Conservation (phyloP, 2,113 vertebrate genomes). For the Gallinago media region DNA sequence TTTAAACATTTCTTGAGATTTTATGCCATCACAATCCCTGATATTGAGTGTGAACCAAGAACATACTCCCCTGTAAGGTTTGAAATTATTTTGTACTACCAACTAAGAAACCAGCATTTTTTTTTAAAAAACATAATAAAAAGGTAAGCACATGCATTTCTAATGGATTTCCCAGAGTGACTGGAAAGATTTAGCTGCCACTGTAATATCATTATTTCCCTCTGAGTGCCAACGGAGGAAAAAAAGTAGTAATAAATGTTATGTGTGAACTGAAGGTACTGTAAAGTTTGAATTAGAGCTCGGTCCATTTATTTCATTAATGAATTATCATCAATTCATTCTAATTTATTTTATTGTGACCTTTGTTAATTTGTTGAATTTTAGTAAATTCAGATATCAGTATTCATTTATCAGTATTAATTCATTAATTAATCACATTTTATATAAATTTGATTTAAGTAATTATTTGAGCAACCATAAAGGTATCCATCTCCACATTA, state of each 20-base stretch:
- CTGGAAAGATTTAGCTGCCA: not conserved
- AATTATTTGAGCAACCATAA: not conserved
- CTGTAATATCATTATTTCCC: not conserved
- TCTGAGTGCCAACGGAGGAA: not conserved
- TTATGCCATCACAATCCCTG: not conserved
- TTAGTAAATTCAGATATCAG: not conserved
- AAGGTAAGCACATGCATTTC: not conserved
- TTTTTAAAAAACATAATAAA: not conserved
- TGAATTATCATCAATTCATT: not conserved
- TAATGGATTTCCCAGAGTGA: not conserved
- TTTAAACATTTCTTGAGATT: not conserved
- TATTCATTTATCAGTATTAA: not conserved
- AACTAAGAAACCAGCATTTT: not conserved
- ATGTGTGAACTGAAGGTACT: not conserved
- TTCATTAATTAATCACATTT: too few species aligned
- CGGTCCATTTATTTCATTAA: not conserved
- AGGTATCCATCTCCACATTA: not conserved
- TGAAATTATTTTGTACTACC: not conserved
- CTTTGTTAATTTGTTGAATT: not conserved
- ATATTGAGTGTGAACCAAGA: not conserved
- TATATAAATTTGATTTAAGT: not conserved
- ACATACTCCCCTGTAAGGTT: not conserved
- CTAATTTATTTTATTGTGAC: not conserved
- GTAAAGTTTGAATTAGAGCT: not conserved
- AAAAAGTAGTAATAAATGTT: not conserved